phyloP scores from a whole-genome alignment of 2,888 invertebrate genomes.

The Drosophila rellima region DNA sequence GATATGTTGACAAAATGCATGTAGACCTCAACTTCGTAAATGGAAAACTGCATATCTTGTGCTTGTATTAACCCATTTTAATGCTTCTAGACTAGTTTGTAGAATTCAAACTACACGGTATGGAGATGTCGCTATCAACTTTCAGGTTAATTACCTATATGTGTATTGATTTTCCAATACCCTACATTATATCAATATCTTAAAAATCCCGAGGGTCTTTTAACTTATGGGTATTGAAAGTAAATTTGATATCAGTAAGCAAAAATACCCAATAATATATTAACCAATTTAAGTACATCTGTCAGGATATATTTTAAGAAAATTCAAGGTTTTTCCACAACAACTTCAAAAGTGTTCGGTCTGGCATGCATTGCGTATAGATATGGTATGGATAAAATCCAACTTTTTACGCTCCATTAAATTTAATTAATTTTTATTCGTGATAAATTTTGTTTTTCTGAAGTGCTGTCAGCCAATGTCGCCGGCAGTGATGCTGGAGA shows the following conservation, averaged over 20 bases:
- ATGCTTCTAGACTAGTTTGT: no score
- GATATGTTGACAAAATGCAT: slow-evolving; percentile 5
- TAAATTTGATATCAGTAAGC: no score
- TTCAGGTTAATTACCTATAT: no score
- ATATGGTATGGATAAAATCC: slow-evolving; percentile 22
- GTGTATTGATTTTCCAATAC: no score
- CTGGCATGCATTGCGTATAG: slow-evolving; percentile 5
- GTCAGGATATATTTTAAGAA: slow-evolving; percentile 5
- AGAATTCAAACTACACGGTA: no score
- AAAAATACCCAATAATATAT: neutral
- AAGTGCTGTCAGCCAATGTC: slow-evolving; percentile 54
- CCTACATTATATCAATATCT: no score
- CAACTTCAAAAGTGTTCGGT: slow-evolving; percentile 19
- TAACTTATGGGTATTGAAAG: no score
- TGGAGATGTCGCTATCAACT: no score
- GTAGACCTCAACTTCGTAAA: neutral
- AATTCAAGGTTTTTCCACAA: slow-evolving; percentile 18
- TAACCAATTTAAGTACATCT: neutral
- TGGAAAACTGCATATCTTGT: neutral
- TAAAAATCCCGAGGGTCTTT: no score
- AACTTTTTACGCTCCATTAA: slow-evolving; percentile 74
- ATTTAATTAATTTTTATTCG: slow-evolving; percentile 77
- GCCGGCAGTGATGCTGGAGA: slow-evolving; percentile 17
- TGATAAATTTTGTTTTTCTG: slow-evolving; percentile 63
- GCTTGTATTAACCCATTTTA: no score